These are phyloP conservation scores for Euura saliciscinereae DNA, from an alignment of 1,140 invertebrate species.

Conservation along the genomic window DNA sequence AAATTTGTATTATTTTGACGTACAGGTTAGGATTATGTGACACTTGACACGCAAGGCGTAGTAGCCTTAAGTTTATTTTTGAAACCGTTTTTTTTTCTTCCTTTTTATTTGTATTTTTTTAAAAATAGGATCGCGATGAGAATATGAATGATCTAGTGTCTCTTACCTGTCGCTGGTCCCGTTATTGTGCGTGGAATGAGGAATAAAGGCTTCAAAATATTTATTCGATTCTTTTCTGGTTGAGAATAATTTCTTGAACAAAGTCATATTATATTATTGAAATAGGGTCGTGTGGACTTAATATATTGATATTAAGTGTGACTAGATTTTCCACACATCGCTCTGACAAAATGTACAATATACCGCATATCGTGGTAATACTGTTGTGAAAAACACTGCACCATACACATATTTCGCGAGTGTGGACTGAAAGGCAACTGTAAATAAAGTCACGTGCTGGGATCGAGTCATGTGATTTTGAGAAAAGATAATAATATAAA, in stretches of 20 bases:
- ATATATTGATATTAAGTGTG: slow-evolving; percentile 22
- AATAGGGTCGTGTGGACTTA: too few relatives aligned
- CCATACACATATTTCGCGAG: slow-evolving; percentile 41
- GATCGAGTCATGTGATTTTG: slow-evolving; percentile 62
- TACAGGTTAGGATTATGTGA: too few relatives aligned
- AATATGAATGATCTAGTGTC: neutral
- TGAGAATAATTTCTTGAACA: slow-evolving; percentile 57
- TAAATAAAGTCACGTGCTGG: slow-evolving; percentile 66
- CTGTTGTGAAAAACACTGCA: slow-evolving; percentile 49
- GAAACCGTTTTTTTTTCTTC: too few relatives aligned
- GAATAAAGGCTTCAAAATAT: slow-evolving; percentile 11
- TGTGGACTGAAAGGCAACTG: slow-evolving; percentile 45
- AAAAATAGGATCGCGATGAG: neutral
- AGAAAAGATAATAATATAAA: neutral
- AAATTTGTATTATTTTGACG: too few relatives aligned
- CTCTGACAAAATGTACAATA: slow-evolving; percentile 32
- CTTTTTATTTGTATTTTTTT: neutral
- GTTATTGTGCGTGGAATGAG: slow-evolving; percentile 27
- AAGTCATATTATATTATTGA: slow-evolving; percentile 55
- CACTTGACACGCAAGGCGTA: neutral
- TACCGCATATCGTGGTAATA: slow-evolving; percentile 53
- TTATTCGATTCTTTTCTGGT: slow-evolving; percentile 36
- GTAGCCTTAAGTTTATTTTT: neutral
- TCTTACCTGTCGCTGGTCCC: slow-evolving; percentile 42
- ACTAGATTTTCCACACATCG: slow-evolving; percentile 39